These are phyloP conservation scores for Cynopterus sphinx DNA, from an alignment of 2,797 vertebrate genomes.

Conservation along the genomic window DNA sequence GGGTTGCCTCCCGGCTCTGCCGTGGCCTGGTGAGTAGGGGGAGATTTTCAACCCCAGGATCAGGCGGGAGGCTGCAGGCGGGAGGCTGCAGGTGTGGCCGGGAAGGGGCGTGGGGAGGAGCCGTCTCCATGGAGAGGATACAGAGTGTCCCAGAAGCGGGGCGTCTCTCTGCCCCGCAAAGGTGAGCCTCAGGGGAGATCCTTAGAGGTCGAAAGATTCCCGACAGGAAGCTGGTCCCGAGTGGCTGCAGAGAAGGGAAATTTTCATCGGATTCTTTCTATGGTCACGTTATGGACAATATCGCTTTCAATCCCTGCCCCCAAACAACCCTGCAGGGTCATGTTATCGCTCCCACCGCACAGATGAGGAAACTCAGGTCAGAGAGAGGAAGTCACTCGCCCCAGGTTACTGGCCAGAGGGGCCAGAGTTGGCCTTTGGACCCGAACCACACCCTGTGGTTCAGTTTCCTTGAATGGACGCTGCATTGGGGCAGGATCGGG, in stretches of 20 bases:
- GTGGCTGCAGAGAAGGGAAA: too few relatives aligned
- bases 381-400: background rate
- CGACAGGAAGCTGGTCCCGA: background rate
- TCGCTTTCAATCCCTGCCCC: background rate
- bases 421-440: background rate
- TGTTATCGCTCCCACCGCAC: background rate
- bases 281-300: fast-evolving
- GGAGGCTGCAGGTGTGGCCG: background rate
- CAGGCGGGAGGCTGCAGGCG: background rate
- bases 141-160: background rate
- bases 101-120: fast-evolving
- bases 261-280: background rate
- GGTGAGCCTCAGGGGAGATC: background rate
- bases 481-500: too few relatives aligned
- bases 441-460: too few relatives aligned
- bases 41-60: background rate
- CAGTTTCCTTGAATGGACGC: too few relatives aligned
- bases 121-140: background rate
- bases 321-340: fast-evolving
- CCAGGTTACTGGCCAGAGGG: background rate
- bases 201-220: background rate
- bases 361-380: background rate
- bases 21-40: background rate
- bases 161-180: too few relatives aligned
- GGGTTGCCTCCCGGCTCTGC: background rate